Base-by-base conservation (phyloP, 1,140 invertebrate genomes). In the Lutraria rhynchaena region DNA sequence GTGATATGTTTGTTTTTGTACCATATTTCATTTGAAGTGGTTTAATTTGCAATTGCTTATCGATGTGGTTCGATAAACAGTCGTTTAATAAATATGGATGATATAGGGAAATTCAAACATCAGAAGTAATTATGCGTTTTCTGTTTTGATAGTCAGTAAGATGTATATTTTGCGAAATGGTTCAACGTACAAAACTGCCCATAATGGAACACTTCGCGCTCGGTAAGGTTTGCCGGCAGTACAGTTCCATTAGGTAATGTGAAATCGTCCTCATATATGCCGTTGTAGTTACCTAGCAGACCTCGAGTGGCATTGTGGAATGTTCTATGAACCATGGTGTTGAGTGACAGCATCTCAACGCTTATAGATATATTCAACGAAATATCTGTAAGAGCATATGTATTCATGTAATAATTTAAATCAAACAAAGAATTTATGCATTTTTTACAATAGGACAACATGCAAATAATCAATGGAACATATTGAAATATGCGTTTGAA, bases 401-500 rank as follows among this genome's bases (percentile, higher is more conserved):
- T 61, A 69, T 27, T 46, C 33, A 81, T 1, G 33, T n/a, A 24
- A 80, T 46, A 19, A 27, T 69, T 3, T 31, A 29, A 13, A 69
- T 51, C 13, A 58, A 19, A 0, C 13, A 3, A 22, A n/a, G 35
- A 29, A 35, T 60, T 29, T 58, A 51, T 24, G 27, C 24, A 4
- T 29, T 80, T n/a, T n/a, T 2, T 58, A n/a, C n/a, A n/a, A n/a
- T n/a, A 44, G 17, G 41, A 33, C 44, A 49, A 0, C n/a, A 17
- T 19, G 67, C 63, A 31, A 83, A 76, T n/a, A 27, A 67, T 0
- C 76, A 81, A 15, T 63, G 75, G 69, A 87, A 85, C 11, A 71
- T 81, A 9, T 58, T 81, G 61, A 87, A 87, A 9, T 83, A 57
- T 7, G 85, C 85, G 9, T 83, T 83, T 27, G 85, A 73, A 3